These are phyloP conservation scores for Archilochus colubris DNA, from an alignment of 2,113 vertebrate genomes.

Conservation along the genomic window DNA sequence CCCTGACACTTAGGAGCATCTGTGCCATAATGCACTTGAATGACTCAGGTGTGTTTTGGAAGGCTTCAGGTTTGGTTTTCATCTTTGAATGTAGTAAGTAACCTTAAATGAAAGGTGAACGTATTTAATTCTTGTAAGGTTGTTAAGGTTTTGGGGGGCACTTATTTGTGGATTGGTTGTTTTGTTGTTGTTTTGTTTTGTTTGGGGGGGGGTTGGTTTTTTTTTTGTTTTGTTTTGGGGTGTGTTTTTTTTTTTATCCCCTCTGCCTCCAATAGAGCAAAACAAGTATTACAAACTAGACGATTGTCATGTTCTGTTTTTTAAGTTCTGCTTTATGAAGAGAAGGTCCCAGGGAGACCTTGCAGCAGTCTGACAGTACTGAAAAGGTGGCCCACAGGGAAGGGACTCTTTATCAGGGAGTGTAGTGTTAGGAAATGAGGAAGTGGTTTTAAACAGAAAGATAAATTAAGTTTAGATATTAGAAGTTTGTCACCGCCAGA, in stretches of 20 bases:
- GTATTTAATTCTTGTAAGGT: background rate
- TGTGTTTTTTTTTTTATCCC: background rate
- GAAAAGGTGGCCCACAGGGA: background rate
- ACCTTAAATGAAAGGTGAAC: background rate
- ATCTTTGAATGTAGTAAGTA: background rate
- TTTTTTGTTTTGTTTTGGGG: background rate
- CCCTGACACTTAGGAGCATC: background rate
- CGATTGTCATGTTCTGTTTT: background rate
- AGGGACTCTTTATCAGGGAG: background rate
- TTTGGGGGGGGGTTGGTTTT: too few relatives aligned
- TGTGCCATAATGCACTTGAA: background rate
- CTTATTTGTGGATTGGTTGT: background rate
- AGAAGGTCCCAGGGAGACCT: background rate
- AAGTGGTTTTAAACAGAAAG: background rate
- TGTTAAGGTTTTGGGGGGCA: fast-evolving
- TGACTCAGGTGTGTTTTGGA: background rate
- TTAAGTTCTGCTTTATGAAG: background rate
- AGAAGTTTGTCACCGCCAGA: background rate
- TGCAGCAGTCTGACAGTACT: background rate
- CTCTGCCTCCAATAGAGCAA: background rate
- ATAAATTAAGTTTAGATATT: background rate
- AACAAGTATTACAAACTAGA: background rate
- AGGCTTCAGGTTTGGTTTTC: background rate
- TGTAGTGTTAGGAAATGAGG: background rate
- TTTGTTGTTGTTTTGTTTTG: background rate